phyloP scores from a whole-genome alignment of 2,888 invertebrate genomes.

The Agriopis marginaria region DNA sequence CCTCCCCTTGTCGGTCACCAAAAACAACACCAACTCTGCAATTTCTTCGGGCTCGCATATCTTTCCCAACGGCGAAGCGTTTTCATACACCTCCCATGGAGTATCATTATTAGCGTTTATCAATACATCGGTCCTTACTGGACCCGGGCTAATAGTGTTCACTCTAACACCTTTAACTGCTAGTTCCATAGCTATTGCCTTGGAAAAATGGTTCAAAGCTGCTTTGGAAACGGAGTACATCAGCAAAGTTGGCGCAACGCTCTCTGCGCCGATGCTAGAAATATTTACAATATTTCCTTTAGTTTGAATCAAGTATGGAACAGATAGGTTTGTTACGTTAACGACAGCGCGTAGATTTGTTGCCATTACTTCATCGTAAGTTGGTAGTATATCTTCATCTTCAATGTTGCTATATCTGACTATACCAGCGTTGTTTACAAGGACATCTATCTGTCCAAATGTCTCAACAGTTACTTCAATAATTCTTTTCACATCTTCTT shows the following conservation, averaged over 20 bases:
- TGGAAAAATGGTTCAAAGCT: conserved; percentile 93
- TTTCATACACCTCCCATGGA: conserved; percentile 20
- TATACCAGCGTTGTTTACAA: conserved; percentile 60
- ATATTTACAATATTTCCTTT: conserved; percentile 63
- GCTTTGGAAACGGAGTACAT: conserved; percentile 90
- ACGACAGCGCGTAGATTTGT: conserved; percentile 56
- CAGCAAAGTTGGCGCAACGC: conserved; percentile 28
- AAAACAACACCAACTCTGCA: conserved; percentile 52
- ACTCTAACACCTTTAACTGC: conserved; percentile 53
- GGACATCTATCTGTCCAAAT: conserved; percentile 53
- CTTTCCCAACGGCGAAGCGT: conserved; percentile 45
- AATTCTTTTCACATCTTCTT: conserved; percentile 52
- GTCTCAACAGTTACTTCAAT: conserved; percentile 50
- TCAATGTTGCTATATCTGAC: conserved; percentile 40
- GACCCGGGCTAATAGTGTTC: conserved; percentile 53
- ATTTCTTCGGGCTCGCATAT: conserved; percentile 54
- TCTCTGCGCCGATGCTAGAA: conserved; percentile 52
- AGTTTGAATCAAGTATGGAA: conserved; percentile 52
- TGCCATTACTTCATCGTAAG: conserved; percentile 56
- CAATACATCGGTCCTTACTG: conserved; percentile 53
- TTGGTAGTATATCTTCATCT: conserved; percentile 43
- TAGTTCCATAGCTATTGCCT: conserved; percentile 86
- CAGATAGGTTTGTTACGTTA: conserved; percentile 54
- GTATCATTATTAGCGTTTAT: conserved; percentile 67
- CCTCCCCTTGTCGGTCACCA: conserved; percentile 55